Conservation (phyloP, 2,888 invertebrate species). For the Digitonthophagus gazella region DNA sequence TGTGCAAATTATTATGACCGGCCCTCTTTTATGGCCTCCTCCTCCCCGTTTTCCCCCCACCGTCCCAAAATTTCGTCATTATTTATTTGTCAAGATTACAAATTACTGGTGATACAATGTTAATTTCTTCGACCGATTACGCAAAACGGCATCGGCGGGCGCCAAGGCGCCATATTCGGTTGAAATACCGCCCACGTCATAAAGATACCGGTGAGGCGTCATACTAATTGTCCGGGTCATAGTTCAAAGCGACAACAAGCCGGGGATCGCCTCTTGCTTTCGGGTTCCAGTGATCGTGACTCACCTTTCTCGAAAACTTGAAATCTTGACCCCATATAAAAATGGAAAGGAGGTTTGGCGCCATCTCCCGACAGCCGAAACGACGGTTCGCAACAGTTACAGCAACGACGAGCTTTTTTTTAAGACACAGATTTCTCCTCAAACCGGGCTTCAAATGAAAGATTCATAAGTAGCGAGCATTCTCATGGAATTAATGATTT, state of each 20-base stretch:
- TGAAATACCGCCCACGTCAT: neutral
- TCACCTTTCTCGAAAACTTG: neutral
- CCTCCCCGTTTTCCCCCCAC: neutral
- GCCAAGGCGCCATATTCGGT: neutral
- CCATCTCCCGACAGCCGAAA: neutral
- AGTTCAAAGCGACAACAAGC: neutral
- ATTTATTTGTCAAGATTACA: conserved; percentile 9
- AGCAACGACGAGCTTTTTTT: too few species aligned
- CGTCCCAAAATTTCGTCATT: neutral
- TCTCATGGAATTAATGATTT: neutral
- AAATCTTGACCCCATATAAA: neutral
- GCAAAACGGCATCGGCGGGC: neutral
- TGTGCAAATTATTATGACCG: conserved; percentile 27
- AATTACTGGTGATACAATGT: conserved; percentile 10
- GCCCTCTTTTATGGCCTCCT: conserved; percentile 1
- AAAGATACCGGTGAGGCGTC: neutral
- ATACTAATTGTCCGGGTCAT: neutral
- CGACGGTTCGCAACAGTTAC: neutral
- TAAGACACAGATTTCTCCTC: neutral
- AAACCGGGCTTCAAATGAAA: neutral
- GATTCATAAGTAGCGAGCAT: neutral
- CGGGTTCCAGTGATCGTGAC: neutral
- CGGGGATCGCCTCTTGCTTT: neutral
- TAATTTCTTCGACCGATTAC: neutral
- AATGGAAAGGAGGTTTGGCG: neutral